Evolutionary conservation across 2,113 vertebrate genomes (phyloP), one percentile per base, ranked within the genome.

Genomic region (Xyrauchen texanus): DNA sequence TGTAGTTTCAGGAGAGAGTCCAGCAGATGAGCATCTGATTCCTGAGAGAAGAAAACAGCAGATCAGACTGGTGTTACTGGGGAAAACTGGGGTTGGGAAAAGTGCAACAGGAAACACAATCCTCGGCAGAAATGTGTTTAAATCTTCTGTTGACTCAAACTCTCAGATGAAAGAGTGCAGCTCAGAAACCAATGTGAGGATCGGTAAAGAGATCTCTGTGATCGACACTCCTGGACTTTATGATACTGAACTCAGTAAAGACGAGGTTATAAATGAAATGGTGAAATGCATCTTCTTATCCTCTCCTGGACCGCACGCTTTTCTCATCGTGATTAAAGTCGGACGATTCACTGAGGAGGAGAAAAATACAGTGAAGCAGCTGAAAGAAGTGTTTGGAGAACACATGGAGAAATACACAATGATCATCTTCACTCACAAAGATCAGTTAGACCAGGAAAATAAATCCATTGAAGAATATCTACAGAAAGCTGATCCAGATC

Each of bases 271-370:
- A 8, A 6, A 16, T 8, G 64, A 68, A 46, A 68, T 77, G 34
- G 0, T 77, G 4, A 68, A 77, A 46, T 77, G 76, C 5, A 9
- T 34, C 1, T 1, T 34, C 21, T 34, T 1, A 1, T 34, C 21
- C 21, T 34, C 64, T 68, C 80, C 83, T 42, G 83, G 83, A 3
- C 83, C 83, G 11, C 83, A 84, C 12, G 80, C 65, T 8, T 84
- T 84, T 68, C 69, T 84, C 8, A 65, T 84, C 16, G 46, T 84
- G 10, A 65, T 82, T 34, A 49, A 58, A 47, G 16, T 60, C 34
- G 62, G 49, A 2, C 65, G 77, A 44, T 82, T 79, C 55, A 85
- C 80, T 55, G 51, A 61, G 57, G 80, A 85, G 49, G 72, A 85
- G 49, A 76, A 51, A 78, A 67, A 71, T 0, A 76, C 80, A 8